A percentile compares a stretch with the other conserved stretches of the same genome.
Conservation (phyloP, 2,113 vertebrate species). For the Myotis yumanensis region DNA sequence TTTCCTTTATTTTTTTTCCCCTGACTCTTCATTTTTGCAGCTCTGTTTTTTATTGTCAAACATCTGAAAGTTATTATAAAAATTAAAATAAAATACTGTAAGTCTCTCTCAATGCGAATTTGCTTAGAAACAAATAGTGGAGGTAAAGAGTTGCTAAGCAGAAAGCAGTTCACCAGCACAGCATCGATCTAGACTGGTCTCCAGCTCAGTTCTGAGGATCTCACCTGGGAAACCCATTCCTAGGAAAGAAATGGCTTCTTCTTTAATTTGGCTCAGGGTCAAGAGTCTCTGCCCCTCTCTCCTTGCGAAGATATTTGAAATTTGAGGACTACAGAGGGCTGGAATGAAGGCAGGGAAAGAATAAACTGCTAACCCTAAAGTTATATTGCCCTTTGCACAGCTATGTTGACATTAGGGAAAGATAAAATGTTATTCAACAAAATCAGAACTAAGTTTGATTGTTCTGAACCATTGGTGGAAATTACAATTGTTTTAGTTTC, state of each 20-base stretch:
- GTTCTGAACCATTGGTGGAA: not conserved
- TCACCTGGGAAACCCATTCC: not conserved
- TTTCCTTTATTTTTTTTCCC: not conserved
- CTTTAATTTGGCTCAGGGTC: not conserved
- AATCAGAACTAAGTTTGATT: not conserved
- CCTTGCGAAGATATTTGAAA: not conserved
- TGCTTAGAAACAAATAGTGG: not conserved
- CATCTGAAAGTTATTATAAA: not conserved
- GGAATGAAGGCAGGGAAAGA: not conserved
- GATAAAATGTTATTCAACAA: not conserved
- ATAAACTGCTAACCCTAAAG: too few relatives aligned
- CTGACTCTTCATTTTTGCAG: accelerated
- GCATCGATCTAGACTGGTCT: not conserved
- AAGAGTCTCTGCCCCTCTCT: not conserved
- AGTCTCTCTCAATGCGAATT: not conserved
- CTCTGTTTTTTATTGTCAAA: not conserved
- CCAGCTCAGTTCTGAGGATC: not conserved
- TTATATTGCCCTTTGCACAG: too few relatives aligned
- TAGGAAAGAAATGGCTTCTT: not conserved
- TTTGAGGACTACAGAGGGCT: not conserved
- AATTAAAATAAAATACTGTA: not conserved
- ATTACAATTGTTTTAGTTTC: not conserved
- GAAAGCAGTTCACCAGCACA: accelerated
- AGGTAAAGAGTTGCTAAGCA: not conserved
- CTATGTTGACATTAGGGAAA: not conserved